Conservation (phyloP, 2,888 invertebrate species). For the Ophioninae sp. region DNA sequence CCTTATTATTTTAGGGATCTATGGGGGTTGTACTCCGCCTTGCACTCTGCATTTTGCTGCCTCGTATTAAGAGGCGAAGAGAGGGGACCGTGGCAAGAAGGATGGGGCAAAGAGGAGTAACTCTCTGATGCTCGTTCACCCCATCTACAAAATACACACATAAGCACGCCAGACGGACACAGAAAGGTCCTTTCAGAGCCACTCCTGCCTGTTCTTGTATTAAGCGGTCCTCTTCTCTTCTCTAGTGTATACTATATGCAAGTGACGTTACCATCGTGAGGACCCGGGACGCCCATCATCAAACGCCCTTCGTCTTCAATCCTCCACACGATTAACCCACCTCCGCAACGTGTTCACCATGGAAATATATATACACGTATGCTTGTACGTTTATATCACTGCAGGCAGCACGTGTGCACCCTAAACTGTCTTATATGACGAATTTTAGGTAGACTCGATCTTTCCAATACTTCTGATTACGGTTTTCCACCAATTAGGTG, state of each 20-base stretch:
- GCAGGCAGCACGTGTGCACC: not conserved
- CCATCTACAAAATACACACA: conserved; percentile 18
- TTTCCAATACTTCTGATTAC: not conserved
- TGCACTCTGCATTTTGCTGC: conserved; percentile 55
- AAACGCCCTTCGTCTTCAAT: conserved; percentile 61
- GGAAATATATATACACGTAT: conserved; percentile 51
- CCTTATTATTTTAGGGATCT: conserved; percentile 60
- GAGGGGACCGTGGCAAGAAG: not conserved
- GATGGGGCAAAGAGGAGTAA: conserved; percentile 4
- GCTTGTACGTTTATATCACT: not conserved
- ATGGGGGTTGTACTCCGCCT: conserved; percentile 23
- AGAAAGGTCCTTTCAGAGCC: conserved; percentile 58
- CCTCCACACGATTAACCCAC: conserved; percentile 63
- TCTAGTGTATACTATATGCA: conserved; percentile 26
- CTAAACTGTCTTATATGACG: not conserved
- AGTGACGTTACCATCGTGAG: conserved; percentile 47
- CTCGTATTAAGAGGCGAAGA: not conserved
- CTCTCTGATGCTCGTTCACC: conserved; percentile 44
- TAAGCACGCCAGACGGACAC: not conserved
- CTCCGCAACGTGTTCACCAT: conserved; percentile 53
- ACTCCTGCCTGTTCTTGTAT: conserved; percentile 56
- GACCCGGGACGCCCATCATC: conserved; percentile 57
- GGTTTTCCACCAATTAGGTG: not conserved
- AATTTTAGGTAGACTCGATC: not conserved
- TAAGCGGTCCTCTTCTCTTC: conserved; percentile 55